These are phyloP conservation scores for Apomyelois bistriatella DNA, from an alignment of 2,888 invertebrate species.

Conservation along the genomic window DNA sequence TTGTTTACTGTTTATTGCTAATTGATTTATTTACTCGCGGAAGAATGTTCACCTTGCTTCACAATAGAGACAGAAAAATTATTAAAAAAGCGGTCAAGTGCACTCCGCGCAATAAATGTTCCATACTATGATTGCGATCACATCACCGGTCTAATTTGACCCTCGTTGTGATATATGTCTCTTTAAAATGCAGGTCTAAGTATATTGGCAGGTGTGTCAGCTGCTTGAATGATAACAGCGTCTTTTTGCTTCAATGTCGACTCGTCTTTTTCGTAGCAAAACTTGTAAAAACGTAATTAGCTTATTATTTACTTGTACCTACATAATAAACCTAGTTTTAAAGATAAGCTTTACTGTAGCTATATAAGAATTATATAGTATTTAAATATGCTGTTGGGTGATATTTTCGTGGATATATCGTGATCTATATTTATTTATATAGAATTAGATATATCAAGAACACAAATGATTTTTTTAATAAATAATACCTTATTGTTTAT, in stretches of 20 bases:
- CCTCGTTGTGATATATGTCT: not conserved
- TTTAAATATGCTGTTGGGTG: too few species aligned
- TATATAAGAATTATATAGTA: too few species aligned
- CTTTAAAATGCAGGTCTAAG: not conserved
- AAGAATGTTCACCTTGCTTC: constrained; percentile 4
- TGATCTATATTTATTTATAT: too few species aligned
- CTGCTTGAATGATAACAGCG: not conserved
- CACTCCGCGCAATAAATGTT: not conserved
- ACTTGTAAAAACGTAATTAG: not conserved
- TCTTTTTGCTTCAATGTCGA: not conserved
- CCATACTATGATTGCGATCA: not conserved
- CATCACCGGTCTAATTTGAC: not conserved
- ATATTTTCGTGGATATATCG: too few species aligned
- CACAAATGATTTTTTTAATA: too few species aligned
- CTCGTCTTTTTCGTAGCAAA: not conserved
- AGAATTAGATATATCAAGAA: too few species aligned
- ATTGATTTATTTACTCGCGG: not conserved
- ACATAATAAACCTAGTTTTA: too few species aligned
- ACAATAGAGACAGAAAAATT: not conserved
- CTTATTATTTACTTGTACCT: too few species aligned
- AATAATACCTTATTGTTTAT: too few species aligned
- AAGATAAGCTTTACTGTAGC: too few species aligned
- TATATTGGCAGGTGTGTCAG: not conserved
- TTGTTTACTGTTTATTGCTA: too few species aligned
- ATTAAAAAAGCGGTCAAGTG: constrained; percentile 9